A percentile compares a stretch with the other conserved stretches of the same genome.
phyloP scores from a whole-genome alignment of 2,797 vertebrate genomes.

The Sarcophilus harrisii region DNA sequence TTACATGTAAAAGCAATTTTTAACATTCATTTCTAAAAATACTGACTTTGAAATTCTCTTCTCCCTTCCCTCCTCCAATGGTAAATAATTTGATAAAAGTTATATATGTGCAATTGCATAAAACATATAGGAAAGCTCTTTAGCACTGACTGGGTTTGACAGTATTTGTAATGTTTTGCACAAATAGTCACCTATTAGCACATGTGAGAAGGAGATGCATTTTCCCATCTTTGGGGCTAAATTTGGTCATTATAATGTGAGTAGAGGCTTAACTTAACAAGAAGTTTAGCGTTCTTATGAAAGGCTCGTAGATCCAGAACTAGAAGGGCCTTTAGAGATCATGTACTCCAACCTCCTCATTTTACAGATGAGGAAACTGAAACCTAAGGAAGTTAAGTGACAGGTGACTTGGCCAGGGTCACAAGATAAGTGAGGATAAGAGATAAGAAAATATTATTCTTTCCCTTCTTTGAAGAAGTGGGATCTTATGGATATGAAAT shows the following conservation, averaged over 20 bases:
- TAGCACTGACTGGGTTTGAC: not conserved
- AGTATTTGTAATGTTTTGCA: not conserved
- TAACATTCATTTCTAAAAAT: not conserved
- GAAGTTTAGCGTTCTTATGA: not conserved
- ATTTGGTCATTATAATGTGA: not conserved
- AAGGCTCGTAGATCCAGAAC: not conserved
- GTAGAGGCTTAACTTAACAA: slow-evolving; percentile 12
- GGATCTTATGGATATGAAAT: not conserved
- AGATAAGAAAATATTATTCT: not conserved
- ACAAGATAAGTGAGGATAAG: not conserved
- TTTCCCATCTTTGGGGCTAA: not conserved
- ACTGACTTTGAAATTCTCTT: not conserved
- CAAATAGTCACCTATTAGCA: not conserved
- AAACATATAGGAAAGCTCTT: not conserved
- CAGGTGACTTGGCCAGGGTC: not conserved
- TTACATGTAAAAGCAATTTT: not conserved
- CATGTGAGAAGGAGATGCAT: not conserved
- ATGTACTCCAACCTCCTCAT: not conserved
- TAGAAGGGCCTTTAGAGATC: not conserved
- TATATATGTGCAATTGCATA: not conserved
- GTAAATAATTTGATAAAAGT: not conserved
- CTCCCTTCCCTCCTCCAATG: not conserved
- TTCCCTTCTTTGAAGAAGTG: not conserved
- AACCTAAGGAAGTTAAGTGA: not conserved
- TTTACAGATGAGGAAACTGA: not conserved